These are phyloP conservation scores for Penaeus vannamei DNA, from an alignment of 1,140 invertebrate species.

Conservation along the genomic window DNA sequence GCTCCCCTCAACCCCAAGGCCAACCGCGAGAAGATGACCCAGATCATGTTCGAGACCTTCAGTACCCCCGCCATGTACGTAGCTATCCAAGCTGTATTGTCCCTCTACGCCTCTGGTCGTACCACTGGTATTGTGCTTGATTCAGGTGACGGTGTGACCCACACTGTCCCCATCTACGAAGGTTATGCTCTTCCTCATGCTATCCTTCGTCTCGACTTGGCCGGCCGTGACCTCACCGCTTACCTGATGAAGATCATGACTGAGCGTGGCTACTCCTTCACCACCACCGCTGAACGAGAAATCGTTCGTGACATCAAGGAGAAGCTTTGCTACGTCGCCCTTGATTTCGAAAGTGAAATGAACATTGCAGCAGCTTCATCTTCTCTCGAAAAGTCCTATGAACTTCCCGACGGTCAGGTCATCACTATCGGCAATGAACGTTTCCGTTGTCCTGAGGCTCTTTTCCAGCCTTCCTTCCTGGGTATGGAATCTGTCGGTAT, in stretches of 20 bases:
- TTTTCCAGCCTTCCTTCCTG: slow-evolving; percentile 79
- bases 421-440: slow-evolving; percentile 81
- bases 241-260: slow-evolving; percentile 75
- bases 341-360: slow-evolving; percentile 97
- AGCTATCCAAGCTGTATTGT: slow-evolving; percentile 92
- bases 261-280: slow-evolving; percentile 71
- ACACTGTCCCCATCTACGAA: slow-evolving; percentile 20
- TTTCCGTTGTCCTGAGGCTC: slow-evolving; percentile 76
- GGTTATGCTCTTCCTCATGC: slow-evolving; percentile 25
- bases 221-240: slow-evolving; percentile 75
- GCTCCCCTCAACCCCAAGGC: slow-evolving; percentile 93
- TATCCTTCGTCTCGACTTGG: slow-evolving; percentile 72
- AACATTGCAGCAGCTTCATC: slow-evolving; percentile 89
- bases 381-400: slow-evolving; percentile 87
- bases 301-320: slow-evolving; percentile 93
- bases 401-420: slow-evolving; percentile 89
- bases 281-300: slow-evolving; percentile 71
- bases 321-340: slow-evolving; percentile 91
- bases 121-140: slow-evolving; percentile 63
- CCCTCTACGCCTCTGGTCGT: slow-evolving; percentile 90
- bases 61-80: slow-evolving; percentile 93
- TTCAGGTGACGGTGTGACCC: slow-evolving; percentile 1
- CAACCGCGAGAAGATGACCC: slow-evolving; percentile 83
- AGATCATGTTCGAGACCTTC: slow-evolving; percentile 70
- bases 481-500: slow-evolving; percentile 87